These are phyloP conservation scores for Pseudochirops corinnae DNA, from an alignment of 2,797 vertebrate genomes.

Conservation along the genomic window DNA sequence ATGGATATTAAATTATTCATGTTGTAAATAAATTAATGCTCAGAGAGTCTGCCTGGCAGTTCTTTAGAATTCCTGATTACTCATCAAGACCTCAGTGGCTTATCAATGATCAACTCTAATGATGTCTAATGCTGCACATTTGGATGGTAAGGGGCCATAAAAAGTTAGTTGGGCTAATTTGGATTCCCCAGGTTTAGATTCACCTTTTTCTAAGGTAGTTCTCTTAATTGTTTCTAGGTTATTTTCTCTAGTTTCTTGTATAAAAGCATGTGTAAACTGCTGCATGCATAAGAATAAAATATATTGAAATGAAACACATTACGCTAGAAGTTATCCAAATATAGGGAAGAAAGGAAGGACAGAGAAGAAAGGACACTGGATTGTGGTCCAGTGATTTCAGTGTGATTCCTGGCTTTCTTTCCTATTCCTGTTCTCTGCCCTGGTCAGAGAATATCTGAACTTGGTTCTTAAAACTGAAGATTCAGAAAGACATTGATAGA, in stretches of 20 bases:
- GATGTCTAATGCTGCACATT: constrained; percentile 32
- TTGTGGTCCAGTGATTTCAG: neutral
- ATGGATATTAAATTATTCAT: constrained; percentile 68
- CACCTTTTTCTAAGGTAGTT: constrained; percentile 32
- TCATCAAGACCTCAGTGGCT: constrained; percentile 39
- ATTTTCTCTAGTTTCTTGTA: neutral
- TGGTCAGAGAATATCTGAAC: neutral
- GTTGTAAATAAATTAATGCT: constrained; percentile 72
- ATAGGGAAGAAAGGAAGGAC: neutral
- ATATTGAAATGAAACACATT: neutral
- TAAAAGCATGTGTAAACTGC: neutral
- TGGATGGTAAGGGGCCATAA: constrained; percentile 31
- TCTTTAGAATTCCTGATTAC: constrained; percentile 59
- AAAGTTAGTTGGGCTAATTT: constrained; percentile 54
- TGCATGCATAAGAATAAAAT: neutral
- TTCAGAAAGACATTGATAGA: neutral
- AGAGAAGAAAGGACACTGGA: neutral
- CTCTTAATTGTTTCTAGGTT: constrained; percentile 5
- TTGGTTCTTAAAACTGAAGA: neutral
- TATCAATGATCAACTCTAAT: constrained; percentile 59
- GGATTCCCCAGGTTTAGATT: constrained; percentile 35
- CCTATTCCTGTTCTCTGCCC: neutral
- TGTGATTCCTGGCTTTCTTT: neutral
- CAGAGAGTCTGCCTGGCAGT: constrained; percentile 57
- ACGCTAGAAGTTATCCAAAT: neutral